Evolutionary conservation across 1,140 invertebrate genomes (phyloP).

Genomic region (Sinella curviseta): DNA sequence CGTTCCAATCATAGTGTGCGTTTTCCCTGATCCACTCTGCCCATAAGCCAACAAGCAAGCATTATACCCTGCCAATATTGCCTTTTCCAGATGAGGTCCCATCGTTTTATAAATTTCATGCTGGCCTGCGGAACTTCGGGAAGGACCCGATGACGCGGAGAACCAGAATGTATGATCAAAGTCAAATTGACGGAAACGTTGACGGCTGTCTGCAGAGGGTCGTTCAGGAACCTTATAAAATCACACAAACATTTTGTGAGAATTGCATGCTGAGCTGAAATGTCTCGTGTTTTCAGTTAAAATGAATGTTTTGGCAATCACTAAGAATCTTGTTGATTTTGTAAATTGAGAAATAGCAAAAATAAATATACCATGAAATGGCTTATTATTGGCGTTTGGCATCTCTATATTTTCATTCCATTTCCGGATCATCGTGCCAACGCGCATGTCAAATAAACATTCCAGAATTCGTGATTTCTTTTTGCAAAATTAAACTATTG

Average conservation of each 20-base stretch:
- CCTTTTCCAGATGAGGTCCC: constrained; percentile 64
- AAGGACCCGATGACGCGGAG: constrained; percentile 57
- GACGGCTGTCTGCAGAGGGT: constrained; percentile 66
- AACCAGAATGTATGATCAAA: constrained; percentile 75
- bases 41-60: constrained; percentile 73
- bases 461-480: neutral
- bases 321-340: too few species aligned
- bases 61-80: constrained; percentile 61
- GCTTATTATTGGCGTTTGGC: too few species aligned
- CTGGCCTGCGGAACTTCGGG: constrained; percentile 44
- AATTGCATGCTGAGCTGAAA: too few species aligned
- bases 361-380: too few species aligned
- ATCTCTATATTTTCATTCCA: neutral
- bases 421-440: constrained; percentile 1
- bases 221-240: constrained; percentile 62
- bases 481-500: too few species aligned
- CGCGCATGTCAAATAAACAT: neutral
- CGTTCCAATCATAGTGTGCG: constrained; percentile 73
- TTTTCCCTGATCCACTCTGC: constrained; percentile 75
- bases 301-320: too few species aligned
- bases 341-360: neutral
- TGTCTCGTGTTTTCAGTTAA: neutral
- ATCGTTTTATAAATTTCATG: constrained; percentile 63
- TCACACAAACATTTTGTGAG: neutral
- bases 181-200: constrained; percentile 66